phyloP scores from a whole-genome alignment of 1,140 invertebrate species.

The Formica exsecta region DNA sequence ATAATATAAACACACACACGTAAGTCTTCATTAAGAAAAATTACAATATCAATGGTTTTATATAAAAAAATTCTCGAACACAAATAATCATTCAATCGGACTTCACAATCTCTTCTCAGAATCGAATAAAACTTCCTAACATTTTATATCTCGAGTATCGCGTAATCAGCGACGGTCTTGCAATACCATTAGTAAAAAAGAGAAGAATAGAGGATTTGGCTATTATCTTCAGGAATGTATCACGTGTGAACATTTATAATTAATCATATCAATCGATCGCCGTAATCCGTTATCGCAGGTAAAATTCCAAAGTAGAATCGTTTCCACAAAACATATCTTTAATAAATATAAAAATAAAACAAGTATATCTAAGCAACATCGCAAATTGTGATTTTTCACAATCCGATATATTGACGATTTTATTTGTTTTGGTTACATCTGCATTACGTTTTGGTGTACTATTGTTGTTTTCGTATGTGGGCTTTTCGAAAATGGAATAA shows the following conservation, averaged over 20 bases:
- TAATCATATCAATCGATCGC: background rate
- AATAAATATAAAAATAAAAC: background rate
- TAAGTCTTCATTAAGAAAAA: constrained; percentile 17
- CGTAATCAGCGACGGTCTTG: background rate
- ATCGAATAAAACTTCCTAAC: constrained; percentile 4
- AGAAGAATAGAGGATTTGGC: background rate
- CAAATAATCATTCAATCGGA: background rate
- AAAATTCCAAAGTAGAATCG: background rate
- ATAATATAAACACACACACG: background rate
- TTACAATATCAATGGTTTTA: background rate
- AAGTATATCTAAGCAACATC: background rate
- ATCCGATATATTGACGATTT: constrained; percentile 17
- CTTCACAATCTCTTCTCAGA: background rate
- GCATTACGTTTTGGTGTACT: background rate
- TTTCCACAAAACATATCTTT: background rate
- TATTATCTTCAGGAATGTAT: background rate
- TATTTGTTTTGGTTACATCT: constrained; percentile 10
- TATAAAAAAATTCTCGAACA: constrained; percentile 14
- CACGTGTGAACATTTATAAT: background rate
- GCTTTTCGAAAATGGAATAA: constrained; percentile 37
- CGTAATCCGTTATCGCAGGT: background rate
- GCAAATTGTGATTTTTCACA: background rate
- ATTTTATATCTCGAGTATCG: constrained; percentile 23
- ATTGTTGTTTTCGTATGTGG: constrained; percentile 4
- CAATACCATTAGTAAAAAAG: background rate